A percentile compares a stretch with the other conserved stretches of the same genome.
phyloP scores from a whole-genome alignment of 2,113 vertebrate genomes.

The Mustelus asterias region DNA sequence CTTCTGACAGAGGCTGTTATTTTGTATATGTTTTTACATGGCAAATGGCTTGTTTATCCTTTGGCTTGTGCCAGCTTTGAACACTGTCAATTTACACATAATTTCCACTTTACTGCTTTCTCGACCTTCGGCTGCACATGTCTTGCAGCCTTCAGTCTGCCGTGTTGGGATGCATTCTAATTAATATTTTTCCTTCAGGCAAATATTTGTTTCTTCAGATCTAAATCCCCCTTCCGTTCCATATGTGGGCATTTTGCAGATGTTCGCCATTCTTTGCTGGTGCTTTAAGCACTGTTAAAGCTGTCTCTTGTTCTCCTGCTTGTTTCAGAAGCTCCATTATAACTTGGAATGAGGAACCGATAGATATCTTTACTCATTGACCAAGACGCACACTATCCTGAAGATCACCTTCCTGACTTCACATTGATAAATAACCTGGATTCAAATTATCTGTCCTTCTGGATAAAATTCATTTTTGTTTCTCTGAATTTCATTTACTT shows the following conservation, averaged over 20 bases:
- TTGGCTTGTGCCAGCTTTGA: conserved; percentile 76
- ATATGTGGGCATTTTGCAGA: conserved; percentile 54
- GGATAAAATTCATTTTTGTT: background rate
- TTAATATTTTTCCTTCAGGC: conserved; percentile 93
- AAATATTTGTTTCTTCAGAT: conserved; percentile 96
- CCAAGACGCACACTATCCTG: background rate
- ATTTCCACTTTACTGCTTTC: conserved; percentile 88
- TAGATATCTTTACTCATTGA: background rate
- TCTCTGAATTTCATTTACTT: too few species aligned
- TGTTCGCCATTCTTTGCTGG: conserved; percentile 25
- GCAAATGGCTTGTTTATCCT: conserved; percentile 72
- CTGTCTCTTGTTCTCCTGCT: conserved; percentile 4
- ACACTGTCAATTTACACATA: conserved; percentile 86
- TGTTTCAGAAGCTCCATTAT: background rate
- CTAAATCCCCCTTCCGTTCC: conserved; percentile 81
- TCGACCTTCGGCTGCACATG: conserved; percentile 83
- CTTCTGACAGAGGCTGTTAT: conserved; percentile 72
- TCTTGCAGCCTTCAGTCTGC: conserved; percentile 87
- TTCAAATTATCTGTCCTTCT: background rate
- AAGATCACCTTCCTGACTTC: background rate
- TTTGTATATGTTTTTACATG: conserved; percentile 64
- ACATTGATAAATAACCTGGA: background rate
- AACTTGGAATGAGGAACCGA: background rate
- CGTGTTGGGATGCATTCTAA: conserved; percentile 85
- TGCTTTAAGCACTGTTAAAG: background rate